Evolutionary conservation across 2,888 invertebrate genomes (phyloP), one percentile per base, ranked within the genome.

Genomic region (Xestoiulus laeticollis): DNA sequence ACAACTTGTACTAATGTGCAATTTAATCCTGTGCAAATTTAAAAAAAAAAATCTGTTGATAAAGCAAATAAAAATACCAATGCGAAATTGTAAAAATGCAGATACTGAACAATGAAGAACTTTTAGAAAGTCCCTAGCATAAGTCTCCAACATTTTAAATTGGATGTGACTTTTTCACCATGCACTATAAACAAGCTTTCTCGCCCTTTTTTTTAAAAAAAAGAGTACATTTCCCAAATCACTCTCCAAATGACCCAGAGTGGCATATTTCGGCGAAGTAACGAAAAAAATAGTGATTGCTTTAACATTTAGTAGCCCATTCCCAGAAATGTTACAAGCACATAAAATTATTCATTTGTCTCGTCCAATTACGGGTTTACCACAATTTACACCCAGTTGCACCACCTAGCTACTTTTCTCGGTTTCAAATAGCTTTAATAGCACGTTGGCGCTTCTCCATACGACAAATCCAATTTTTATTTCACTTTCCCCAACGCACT

Each of bases 261-360:
- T 43, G 19, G 84, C 43, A 84, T 22, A 84, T 84, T 84, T 84
- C 38, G 1, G 22, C 22, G 26, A 84, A 33, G 84, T 30, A 33
- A 84, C 84, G 32, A 84, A 33, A 43, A 82, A 43, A 84, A 33
- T 33, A 84, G 16, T 43, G 43, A 84, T 33, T 84, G 84, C 43
- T 68, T 43, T 84, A 43, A 43, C 84, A 84, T 84, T 84, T 84
- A 84, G 38, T 84, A n/a, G 38, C 22, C 33, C 43, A 84, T 84
- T 84, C n/a, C 19, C 84, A 33, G 38, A 16, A n/a, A 14, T 38
- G 10, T 33, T 30, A 33, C 84, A 22, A 43, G 84, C 84, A 10
- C 43, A 33, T 84, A 33, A 84, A 84, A 84, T 84, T 84, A 84
- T 84, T 43, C 33, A 84, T 84, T 33, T 84, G 84, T 84, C 33